Evolutionary conservation across 2,888 invertebrate genomes (phyloP).

Genomic region (Macrosiphum euphorbiae): DNA sequence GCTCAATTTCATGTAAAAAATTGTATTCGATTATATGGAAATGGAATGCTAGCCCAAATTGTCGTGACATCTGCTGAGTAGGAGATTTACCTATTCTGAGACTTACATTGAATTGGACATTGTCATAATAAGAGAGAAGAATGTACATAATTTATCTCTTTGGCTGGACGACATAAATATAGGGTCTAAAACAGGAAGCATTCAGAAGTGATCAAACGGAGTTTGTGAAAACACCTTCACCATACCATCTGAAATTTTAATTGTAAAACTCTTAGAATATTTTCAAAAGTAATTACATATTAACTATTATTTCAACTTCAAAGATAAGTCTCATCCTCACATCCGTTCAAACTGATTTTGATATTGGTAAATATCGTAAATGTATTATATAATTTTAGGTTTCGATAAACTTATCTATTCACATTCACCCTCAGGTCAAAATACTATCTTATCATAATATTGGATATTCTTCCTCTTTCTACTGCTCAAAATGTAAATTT

Average conservation of each 20-base stretch:
- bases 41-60: neutral
- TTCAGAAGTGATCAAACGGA: neutral
- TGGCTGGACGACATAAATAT: neutral
- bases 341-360: neutral
- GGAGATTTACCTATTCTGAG: neutral
- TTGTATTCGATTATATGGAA: neutral
- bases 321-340: neutral
- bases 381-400: neutral
- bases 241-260: neutral
- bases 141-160: neutral
- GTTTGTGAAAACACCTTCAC: neutral
- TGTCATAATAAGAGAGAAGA: neutral
- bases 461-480: neutral
- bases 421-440: neutral
- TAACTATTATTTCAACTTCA: neutral
- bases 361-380: neutral
- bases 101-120: neutral
- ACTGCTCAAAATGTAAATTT: neutral
- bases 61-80: neutral
- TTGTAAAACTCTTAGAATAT: neutral
- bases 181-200: neutral
- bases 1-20: neutral
- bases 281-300: neutral
- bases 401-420: neutral
- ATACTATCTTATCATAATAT: neutral